Conservation (phyloP, 2,113 vertebrate genomes). For the Scalopus aquaticus region DNA sequence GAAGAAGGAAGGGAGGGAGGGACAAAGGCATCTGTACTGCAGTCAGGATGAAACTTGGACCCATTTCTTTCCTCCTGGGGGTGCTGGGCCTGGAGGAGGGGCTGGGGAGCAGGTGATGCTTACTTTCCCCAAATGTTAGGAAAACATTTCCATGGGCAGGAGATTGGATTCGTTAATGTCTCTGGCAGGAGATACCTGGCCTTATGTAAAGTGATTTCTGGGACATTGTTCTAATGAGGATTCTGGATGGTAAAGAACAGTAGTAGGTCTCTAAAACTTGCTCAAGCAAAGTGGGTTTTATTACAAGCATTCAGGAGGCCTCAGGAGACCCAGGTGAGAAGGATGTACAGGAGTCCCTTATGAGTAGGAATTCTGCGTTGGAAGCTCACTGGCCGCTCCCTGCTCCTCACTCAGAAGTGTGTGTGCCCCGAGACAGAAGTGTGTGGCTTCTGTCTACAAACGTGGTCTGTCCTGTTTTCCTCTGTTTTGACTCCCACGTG, state of each 20-base stretch:
- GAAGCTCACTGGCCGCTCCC: fast-evolving
- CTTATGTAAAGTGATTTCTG: not conserved
- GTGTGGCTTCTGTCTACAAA: not conserved
- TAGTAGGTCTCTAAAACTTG: not conserved
- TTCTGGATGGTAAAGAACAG: not conserved
- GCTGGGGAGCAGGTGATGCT: not conserved
- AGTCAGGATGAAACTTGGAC: not conserved
- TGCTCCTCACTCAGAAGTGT: not conserved
- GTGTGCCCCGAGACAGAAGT: no score
- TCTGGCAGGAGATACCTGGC: not conserved
- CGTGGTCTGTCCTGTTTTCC: not conserved
- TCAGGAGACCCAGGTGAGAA: not conserved
- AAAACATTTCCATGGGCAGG: not conserved
- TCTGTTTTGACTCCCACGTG: not conserved
- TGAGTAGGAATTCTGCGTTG: no score
- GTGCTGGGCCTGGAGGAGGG: not conserved
- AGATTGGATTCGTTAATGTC: not conserved
- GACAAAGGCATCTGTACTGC: not conserved
- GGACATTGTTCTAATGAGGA: not conserved
- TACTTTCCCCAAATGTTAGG: not conserved
- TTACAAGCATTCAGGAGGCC: not conserved
- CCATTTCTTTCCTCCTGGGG: not conserved
- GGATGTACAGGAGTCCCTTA: not conserved
- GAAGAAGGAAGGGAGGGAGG: not conserved
- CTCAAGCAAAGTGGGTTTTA: not conserved